Evolutionary conservation across 2,113 vertebrate species (phyloP).

Genomic region (Thamnophis sirtalis): DNA sequence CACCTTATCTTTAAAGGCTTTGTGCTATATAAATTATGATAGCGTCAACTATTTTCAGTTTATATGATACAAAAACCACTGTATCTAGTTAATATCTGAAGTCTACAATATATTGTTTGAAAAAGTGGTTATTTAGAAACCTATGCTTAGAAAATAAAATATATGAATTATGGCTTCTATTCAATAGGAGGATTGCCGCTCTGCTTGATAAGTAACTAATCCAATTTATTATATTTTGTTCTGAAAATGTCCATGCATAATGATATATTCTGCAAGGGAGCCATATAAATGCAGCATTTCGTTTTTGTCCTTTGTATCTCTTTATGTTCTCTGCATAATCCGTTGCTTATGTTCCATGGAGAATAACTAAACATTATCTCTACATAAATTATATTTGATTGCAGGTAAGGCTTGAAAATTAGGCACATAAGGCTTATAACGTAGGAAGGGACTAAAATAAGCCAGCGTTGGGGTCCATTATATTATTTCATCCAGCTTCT

Average conservation of each 20-base stretch:
- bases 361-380: not conserved
- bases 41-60: not conserved
- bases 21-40: not conserved
- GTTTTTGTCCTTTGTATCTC: not conserved
- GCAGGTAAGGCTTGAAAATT: not conserved
- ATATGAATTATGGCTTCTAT: not conserved
- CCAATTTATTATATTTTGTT: not conserved
- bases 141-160: not conserved
- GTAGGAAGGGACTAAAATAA: slow-evolving; percentile 7
- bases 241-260: not conserved
- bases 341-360: not conserved
- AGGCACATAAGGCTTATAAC: not conserved
- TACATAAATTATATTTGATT: not conserved
- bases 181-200: not conserved
- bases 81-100: not conserved
- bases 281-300: not conserved
- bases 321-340: not conserved
- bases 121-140: not conserved
- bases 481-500: not conserved
- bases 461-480: not conserved
- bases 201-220: not conserved
- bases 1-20: not conserved
- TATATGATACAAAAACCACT: not conserved
- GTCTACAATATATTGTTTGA: not conserved
- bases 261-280: not conserved